phyloP scores from a whole-genome alignment of 1,140 invertebrate genomes.

The Drosophila mojavensis region DNA sequence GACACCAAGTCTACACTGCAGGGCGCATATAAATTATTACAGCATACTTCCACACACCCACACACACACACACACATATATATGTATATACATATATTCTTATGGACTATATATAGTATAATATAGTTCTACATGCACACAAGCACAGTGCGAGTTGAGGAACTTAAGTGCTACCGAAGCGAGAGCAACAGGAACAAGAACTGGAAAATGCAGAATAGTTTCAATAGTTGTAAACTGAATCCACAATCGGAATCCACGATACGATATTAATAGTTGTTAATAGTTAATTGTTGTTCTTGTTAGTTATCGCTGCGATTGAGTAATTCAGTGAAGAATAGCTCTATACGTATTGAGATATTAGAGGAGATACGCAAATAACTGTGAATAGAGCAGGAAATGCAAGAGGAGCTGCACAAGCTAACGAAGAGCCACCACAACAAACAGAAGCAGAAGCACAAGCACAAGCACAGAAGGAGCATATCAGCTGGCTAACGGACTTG shows the following conservation, averaged over 20 bases:
- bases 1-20: slow-evolving; percentile 3
- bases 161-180: slow-evolving; percentile 58
- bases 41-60: slow-evolving; percentile 4
- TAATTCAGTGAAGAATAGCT: background rate
- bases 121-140: background rate
- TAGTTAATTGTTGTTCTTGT: slow-evolving; percentile 30
- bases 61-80: slow-evolving; percentile 18
- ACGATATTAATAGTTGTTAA: slow-evolving; percentile 21
- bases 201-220: slow-evolving; percentile 20
- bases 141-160: slow-evolving; percentile 64
- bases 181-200: slow-evolving; percentile 14
- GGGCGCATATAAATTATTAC: slow-evolving; percentile 50
- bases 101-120: slow-evolving; percentile 9
- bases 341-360: background rate
- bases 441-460: background rate
- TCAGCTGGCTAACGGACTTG: slow-evolving; percentile 49
- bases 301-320: slow-evolving; percentile 30
- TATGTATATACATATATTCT: slow-evolving; percentile 4
- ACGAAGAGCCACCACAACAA: slow-evolving; percentile 41
- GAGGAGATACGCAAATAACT: background rate
- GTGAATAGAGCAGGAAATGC: slow-evolving; percentile 9
- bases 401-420: slow-evolving; percentile 16
- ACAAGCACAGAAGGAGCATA: slow-evolving; percentile 47
- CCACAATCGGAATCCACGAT: background rate
- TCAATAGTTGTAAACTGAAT: slow-evolving; percentile 20